These are phyloP conservation scores for Equus quagga DNA, from an alignment of 2,113 vertebrate genomes.

Conservation along the genomic window DNA sequence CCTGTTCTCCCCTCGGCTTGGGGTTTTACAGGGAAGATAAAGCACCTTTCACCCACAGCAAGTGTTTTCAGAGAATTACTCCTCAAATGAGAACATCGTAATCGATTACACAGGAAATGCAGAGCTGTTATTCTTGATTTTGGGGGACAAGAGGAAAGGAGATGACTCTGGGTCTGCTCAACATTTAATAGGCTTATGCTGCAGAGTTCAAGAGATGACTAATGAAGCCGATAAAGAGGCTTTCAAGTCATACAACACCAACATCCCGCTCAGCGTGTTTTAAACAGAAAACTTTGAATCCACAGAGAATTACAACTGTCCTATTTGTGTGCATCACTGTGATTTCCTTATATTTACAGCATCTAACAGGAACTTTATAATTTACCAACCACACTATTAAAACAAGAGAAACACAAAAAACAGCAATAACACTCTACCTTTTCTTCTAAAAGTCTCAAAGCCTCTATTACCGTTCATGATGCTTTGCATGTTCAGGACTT, in stretches of 20 bases:
- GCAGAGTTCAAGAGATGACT: background rate
- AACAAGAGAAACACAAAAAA: constrained; percentile 8
- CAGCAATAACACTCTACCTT: background rate
- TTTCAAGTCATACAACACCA: background rate
- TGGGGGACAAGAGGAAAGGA: background rate
- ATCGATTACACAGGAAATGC: background rate
- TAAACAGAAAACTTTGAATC: background rate
- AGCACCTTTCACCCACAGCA: background rate
- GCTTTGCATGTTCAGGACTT: background rate
- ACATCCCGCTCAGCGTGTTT: background rate
- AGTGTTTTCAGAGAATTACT: background rate
- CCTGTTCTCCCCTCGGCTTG: background rate
- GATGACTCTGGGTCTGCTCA: background rate
- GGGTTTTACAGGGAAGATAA: background rate
- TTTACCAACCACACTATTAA: constrained; percentile 27
- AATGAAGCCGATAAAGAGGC: background rate
- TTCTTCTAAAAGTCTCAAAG: background rate
- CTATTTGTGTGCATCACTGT: background rate
- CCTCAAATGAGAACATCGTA: background rate
- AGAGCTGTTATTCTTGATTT: background rate
- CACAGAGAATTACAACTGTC: background rate
- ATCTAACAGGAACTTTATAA: constrained; percentile 32
- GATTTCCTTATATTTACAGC: constrained; percentile 56
- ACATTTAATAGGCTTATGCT: background rate
- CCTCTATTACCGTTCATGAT: background rate